Evolutionary conservation across 2,888 invertebrate genomes (phyloP).

Genomic region (Melinaea menophilus): DNA sequence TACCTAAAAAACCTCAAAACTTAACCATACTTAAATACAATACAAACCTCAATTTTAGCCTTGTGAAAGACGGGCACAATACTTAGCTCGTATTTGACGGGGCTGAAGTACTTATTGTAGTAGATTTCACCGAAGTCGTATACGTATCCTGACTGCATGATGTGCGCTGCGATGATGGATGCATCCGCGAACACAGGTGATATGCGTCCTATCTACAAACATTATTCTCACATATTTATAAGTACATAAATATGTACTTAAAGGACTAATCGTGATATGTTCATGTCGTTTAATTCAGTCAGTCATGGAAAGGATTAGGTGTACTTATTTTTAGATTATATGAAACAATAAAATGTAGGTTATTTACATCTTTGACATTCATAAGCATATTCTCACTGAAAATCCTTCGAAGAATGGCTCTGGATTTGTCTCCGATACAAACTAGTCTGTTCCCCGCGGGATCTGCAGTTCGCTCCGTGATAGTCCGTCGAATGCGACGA

Average conservation of each 20-base stretch:
- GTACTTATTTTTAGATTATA: too few species aligned
- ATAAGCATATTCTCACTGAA: constrained; percentile 74
- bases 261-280: too few species aligned
- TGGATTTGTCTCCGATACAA: constrained; percentile 85
- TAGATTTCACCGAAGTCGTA: constrained; percentile 82
- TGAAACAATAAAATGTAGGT: too few species aligned
- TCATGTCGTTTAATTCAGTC: too few species aligned
- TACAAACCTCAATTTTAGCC: constrained; percentile 65
- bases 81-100: constrained; percentile 81
- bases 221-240: background rate
- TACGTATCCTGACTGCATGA: constrained; percentile 73
- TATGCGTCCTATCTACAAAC: constrained; percentile 79
- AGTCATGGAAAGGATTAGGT: too few species aligned
- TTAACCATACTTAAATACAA: background rate
- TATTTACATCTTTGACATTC: constrained; percentile 77
- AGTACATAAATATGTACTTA: too few species aligned
- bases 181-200: constrained; percentile 84
- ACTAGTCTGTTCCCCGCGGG: constrained; percentile 74
- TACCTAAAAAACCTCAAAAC: too few species aligned
- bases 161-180: constrained; percentile 79
- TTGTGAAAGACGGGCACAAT: constrained; percentile 80
- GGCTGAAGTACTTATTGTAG: constrained; percentile 83
- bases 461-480: constrained; percentile 50
- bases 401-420: constrained; percentile 73
- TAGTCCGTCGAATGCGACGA: constrained; percentile 74